phyloP scores from a whole-genome alignment of 2,113 vertebrate genomes.

The Scomber colias region DNA sequence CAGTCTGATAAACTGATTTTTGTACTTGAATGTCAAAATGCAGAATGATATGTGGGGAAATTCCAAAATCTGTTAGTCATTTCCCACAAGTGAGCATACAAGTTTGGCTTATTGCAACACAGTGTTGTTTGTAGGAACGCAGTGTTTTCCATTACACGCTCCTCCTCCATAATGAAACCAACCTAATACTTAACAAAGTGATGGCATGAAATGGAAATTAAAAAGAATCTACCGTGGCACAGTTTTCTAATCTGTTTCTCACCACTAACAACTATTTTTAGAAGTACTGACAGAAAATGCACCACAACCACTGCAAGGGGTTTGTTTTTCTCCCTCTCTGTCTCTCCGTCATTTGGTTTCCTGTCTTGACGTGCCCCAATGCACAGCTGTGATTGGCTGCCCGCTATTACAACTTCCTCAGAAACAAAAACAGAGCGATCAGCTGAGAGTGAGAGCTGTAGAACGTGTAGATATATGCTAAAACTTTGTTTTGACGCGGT shows the following conservation, averaged over 20 bases:
- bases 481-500: conserved; percentile 4
- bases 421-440: conserved; percentile 68
- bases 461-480: neutral
- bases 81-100: conserved; percentile 29
- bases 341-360: conserved; percentile 43
- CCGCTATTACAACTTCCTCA: conserved; percentile 68
- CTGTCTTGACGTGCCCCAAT: conserved; percentile 57
- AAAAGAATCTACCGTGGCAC: neutral
- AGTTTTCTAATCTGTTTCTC: neutral
- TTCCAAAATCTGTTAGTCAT: conserved; percentile 46
- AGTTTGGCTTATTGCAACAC: conserved; percentile 36
- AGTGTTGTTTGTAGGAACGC: conserved; percentile 9
- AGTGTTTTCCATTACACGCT: neutral
- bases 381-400: conserved; percentile 66
- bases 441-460: conserved; percentile 46
- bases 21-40: neutral
- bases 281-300: neutral
- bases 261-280: conserved; percentile 10
- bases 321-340: neutral
- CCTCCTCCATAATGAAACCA: conserved; percentile 7
- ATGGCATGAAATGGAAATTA: neutral
- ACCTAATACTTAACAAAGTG: neutral
- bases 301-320: neutral
- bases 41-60: conserved; percentile 37
- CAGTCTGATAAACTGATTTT: neutral